Evolutionary conservation across 2,113 vertebrate species (phyloP), one percentile per base, ranked within the genome.

Genomic region (Phycodurus eques): DNA sequence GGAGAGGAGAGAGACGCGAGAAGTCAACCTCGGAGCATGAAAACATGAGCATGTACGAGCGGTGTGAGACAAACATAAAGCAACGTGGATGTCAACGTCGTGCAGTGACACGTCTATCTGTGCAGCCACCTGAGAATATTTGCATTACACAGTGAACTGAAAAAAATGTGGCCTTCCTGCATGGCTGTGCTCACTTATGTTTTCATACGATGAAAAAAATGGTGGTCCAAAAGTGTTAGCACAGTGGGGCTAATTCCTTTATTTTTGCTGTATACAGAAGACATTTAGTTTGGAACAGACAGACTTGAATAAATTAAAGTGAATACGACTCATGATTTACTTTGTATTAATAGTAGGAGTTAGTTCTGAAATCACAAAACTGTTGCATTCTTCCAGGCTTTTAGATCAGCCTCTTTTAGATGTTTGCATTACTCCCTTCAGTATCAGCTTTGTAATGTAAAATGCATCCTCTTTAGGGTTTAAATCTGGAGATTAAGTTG

Each of bases 101-200:
- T 78, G 71, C 80, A 39, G 20, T 67, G 76, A 79, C 78, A 75
- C 51, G 76, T 83, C 77, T 68, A 76, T 81, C 74, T 84, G 81
- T 60, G 71, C 62, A 61, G 43, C 13, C 47, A n/a, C 61, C 17
- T 39, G 61, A 63, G 61, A 67, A 85, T 70, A 85, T 88, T 82
- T 82, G 77, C 81, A 88, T 83, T 67, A 57, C 43, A 66, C 44
- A 61, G 65, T 70, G 68, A 70, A 74, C 71, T 83, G 73, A 79
- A 74, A 64, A 74, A 68, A 71, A 53, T 79, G 74, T 80, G 70
- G 69, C 68, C 35, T 62, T 51, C 65, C 81, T 71, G 51, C 69
- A 61, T 10, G 33, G 60, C 17, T 19, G 9, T 17, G 10, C 61
- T 42, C 39, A 4, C 19, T 20, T 20, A 20, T 13, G 1, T 46